A percentile compares a stretch with the other conserved stretches of the same genome.
phyloP scores from a whole-genome alignment of 64 coral and sea anemone species.

The Actinia tenebrosa region DNA sequence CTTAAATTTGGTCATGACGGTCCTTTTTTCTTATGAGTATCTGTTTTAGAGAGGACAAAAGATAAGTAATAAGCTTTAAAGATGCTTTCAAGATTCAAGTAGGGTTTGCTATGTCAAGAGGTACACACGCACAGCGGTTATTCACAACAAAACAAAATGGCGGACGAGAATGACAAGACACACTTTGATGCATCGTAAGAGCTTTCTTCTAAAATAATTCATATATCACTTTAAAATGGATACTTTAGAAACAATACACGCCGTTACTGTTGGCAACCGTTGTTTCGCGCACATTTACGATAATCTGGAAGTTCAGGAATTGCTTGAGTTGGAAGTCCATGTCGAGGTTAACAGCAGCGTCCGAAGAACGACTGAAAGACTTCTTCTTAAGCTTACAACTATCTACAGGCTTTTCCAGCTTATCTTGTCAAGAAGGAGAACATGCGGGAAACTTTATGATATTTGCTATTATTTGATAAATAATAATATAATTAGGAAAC shows the following conservation, averaged over 20 bases:
- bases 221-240: neutral
- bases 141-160: slow-evolving; percentile 18
- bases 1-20: neutral
- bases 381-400: slow-evolving; percentile 51
- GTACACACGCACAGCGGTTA: slow-evolving; percentile 22
- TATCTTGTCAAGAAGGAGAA: neutral
- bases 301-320: neutral
- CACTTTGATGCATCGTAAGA: neutral
- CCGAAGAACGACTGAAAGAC: neutral
- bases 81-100: neutral
- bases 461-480: neutral
- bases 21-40: neutral
- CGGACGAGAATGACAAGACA: neutral
- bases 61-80: neutral
- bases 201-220: neutral
- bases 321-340: neutral
- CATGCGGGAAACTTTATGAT: neutral
- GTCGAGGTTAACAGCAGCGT: neutral
- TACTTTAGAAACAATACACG: neutral
- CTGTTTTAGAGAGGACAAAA: neutral
- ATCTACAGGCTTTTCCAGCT: slow-evolving; percentile 45
- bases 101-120: slow-evolving; percentile 1
- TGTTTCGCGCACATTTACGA: neutral
- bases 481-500: neutral
- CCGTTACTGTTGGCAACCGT: neutral